A percentile compares a stretch with the other conserved stretches of the same genome.
Conservation (phyloP, 2,888 invertebrate species). For the Monoplex corrugatus region DNA sequence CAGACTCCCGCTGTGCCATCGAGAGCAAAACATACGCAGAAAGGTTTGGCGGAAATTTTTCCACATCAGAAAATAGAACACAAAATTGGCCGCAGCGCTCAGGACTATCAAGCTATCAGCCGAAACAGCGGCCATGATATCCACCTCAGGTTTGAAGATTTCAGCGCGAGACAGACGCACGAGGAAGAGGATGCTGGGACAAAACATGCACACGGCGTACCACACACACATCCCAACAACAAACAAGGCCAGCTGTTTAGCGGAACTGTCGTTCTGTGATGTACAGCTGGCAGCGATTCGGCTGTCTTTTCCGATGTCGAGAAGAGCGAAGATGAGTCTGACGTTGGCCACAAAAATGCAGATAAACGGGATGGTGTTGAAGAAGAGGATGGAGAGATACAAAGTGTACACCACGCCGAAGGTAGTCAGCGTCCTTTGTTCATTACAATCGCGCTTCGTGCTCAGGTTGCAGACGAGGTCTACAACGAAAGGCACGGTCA, state of each 20-base stretch:
- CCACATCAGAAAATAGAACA: slow-evolving; percentile 47
- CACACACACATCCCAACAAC: slow-evolving; percentile 29
- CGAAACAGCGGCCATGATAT: not conserved
- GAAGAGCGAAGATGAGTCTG: not conserved
- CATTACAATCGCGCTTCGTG: not conserved
- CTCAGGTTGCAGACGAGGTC: slow-evolving; percentile 33
- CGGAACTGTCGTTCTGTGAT: not conserved
- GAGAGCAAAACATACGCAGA: not conserved
- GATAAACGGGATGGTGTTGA: slow-evolving; percentile 25
- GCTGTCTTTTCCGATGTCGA: no score
- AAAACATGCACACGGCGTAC: slow-evolving; percentile 37
- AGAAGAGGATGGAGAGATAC: slow-evolving; percentile 32
- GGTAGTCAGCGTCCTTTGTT: not conserved
- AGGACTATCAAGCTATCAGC: slow-evolving; percentile 32
- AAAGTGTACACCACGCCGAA: slow-evolving; percentile 35
- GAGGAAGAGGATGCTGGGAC: slow-evolving; percentile 42
- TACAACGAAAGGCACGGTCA: slow-evolving; percentile 18
- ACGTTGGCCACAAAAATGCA: slow-evolving; percentile 13
- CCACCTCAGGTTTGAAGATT: slow-evolving; percentile 22
- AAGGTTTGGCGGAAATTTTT: slow-evolving; percentile 22
- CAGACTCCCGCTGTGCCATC: not conserved
- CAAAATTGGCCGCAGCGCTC: slow-evolving; percentile 29
- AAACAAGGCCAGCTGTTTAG: slow-evolving; percentile 10
- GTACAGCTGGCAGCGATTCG: no score
- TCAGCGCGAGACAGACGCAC: slow-evolving; percentile 37